Percentiles rank a stretch among this genome's conserved stretches.
Conservation (phyloP, 2,113 vertebrate species). For the Tichodroma muraria region DNA sequence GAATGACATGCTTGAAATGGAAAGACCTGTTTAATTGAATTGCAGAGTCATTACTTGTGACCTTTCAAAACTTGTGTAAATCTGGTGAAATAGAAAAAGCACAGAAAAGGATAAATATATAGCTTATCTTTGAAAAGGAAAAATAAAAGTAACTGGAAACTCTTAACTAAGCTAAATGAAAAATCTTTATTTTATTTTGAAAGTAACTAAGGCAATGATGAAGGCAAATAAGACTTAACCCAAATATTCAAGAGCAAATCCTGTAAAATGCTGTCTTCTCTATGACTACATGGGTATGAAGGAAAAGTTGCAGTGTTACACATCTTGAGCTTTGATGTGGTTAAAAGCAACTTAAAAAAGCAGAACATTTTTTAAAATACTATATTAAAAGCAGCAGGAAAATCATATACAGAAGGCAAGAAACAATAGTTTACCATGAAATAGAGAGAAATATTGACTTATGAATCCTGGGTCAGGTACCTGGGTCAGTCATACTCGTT, state of each 20-base stretch:
- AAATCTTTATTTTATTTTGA: background rate
- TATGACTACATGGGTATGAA: background rate
- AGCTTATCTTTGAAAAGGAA: background rate
- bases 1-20: background rate
- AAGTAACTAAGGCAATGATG: background rate
- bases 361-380: background rate
- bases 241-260: background rate
- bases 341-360: background rate
- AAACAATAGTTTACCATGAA: background rate
- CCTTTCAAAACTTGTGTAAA: background rate
- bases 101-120: background rate
- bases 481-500: too few species aligned
- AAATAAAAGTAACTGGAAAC: background rate
- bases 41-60: background rate
- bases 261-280: background rate
- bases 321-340: background rate
- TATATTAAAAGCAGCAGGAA: background rate
- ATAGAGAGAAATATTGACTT: background rate
- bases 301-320: background rate
- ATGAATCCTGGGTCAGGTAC: background rate
- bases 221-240: background rate
- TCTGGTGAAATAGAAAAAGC: background rate
- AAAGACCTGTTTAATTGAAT: background rate
- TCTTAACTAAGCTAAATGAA: background rate
- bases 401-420: background rate